Percentiles rank a stretch among this genome's conserved stretches.
These are phyloP conservation scores for Empis livida DNA, from an alignment of 2,888 invertebrate genomes.

Conservation along the genomic window DNA sequence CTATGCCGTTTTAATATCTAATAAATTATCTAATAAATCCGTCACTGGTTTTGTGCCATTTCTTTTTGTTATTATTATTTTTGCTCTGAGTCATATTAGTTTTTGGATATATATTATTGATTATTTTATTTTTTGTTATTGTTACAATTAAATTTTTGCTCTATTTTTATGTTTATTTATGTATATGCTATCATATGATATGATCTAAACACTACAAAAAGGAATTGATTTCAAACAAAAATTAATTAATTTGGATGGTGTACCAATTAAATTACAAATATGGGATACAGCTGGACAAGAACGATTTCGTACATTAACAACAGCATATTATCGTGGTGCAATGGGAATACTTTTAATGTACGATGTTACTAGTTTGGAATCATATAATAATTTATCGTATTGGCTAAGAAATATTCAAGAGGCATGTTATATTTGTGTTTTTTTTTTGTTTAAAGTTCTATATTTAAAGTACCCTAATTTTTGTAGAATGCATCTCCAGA, in stretches of 20 bases:
- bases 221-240: constrained; percentile 86
- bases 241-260: constrained; percentile 74
- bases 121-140: too few species aligned
- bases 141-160: too few species aligned
- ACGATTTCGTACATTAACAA: constrained; percentile 58
- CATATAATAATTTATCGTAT: constrained; percentile 81
- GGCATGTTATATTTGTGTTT: constrained; percentile 38
- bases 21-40: too few species aligned
- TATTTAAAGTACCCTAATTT: too few species aligned
- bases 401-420: constrained; percentile 86
- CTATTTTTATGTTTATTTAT: too few species aligned
- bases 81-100: too few species aligned
- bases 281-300: constrained; percentile 75
- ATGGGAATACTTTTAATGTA: constrained; percentile 88
- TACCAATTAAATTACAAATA: constrained; percentile 55
- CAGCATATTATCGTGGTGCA: constrained; percentile 78
- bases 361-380: constrained; percentile 77
- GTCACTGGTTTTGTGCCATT: too few species aligned
- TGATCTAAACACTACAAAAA: constrained; percentile 26
- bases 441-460: too few species aligned
- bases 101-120: too few species aligned
- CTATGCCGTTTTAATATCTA: too few species aligned
- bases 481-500: constrained; percentile 73
- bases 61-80: too few species aligned
- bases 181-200: too few species aligned